Evolutionary conservation across 2,113 vertebrate species (phyloP), one percentile per base, ranked within the genome.

Genomic region (Bufo bufo): DNA sequence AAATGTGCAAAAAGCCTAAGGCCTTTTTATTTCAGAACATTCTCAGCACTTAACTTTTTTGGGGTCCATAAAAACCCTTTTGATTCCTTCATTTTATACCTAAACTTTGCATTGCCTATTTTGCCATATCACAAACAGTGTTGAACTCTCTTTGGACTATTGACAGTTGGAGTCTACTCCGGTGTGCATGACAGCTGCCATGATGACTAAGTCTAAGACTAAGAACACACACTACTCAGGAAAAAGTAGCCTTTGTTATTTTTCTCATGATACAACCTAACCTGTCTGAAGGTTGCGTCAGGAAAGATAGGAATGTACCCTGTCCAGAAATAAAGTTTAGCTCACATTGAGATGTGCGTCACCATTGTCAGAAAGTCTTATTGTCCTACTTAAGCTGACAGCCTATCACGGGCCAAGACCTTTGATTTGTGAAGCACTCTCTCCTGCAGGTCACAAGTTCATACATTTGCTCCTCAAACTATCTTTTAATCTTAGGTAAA

Each of bases 311-410:
- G 81, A 58, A 83, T 47, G 58, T 47, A 69, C 33, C 61, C 58
- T 66, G n/a, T 63, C 61, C n/a, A 83, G 61, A 50, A 65, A 33
- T 50, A 52, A 66, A 69, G 20, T 63, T 83, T 13, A 14, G 59
- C 80, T 19, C 23, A 65, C 13, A 82, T n/a, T 66, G 47, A 6
- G 58, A 83, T 66, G 9, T 66, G 23, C 58, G 63, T 83, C 81
- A 83, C 17, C 10, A 47, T 83, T 52, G 81, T 50, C 45, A 66
- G 45, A 83, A n/a, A 61, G 72, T 17, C 11, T 58, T 58, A 50
- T 66, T 83, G 63, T 66, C 63, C 81, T 69, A 23, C 52, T 20
- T 66, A 83, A 83, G 81, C 58, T 65, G 47, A 66, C 63, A 65
- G 59, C 45, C 19, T 59, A 6, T 82, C 50, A 65, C 33, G 47